Evolutionary conservation across 1,140 invertebrate species (phyloP).

Genomic region (Tetraneura akinire): DNA sequence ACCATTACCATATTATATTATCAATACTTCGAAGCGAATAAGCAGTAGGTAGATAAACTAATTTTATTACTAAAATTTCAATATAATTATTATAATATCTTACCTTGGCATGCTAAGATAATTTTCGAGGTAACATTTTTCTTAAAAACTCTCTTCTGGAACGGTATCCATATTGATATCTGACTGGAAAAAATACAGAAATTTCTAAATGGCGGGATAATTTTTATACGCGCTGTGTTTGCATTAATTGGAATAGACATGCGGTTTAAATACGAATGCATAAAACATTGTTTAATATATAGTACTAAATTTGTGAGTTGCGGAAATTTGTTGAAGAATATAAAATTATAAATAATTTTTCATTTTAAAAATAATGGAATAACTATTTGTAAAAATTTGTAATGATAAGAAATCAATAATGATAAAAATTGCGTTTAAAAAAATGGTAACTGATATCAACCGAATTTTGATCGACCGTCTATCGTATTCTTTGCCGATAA

Average conservation of each 20-base stretch:
- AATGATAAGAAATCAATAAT: constrained; percentile 24
- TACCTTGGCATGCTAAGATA: too few species aligned
- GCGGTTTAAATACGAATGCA: background rate
- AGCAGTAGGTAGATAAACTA: too few species aligned
- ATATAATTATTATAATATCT: too few species aligned
- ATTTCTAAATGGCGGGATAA: background rate
- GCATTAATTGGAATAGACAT: constrained; percentile 7
- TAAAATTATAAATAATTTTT: background rate
- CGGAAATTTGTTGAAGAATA: constrained; percentile 4
- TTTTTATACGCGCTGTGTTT: background rate
- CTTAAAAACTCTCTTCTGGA: background rate
- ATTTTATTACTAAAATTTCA: too few species aligned
- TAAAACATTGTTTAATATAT: background rate
- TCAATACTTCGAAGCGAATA: too few species aligned
- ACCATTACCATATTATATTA: too few species aligned
- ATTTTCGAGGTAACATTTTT: background rate
- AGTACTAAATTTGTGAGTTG: background rate
- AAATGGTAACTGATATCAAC: background rate
- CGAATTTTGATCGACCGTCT: too few species aligned
- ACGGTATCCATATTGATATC: background rate
- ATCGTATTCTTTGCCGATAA: too few species aligned
- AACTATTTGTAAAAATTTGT: constrained; percentile 1
- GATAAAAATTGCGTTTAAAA: background rate
- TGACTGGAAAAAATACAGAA: background rate
- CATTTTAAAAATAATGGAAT: constrained; percentile 13